Evolutionary conservation across 1,140 invertebrate species (phyloP).

Genomic region (Drosophila sulfurigaster): DNA sequence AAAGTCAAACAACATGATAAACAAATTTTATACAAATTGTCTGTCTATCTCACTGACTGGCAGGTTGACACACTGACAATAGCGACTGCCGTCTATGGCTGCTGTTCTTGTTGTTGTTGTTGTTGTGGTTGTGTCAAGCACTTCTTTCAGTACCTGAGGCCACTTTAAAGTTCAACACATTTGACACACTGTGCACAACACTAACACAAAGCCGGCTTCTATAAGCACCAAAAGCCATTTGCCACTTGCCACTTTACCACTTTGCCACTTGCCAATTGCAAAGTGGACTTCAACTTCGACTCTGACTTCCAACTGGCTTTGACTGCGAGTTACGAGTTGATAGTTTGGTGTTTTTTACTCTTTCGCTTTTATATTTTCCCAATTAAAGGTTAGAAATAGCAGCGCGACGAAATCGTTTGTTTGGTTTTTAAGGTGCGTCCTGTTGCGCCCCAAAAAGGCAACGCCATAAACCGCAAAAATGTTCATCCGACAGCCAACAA

Average conservation of each 20-base stretch:
- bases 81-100: conserved; percentile 22
- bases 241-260: conserved; percentile 60
- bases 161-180: conserved; percentile 77
- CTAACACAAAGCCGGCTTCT: conserved; percentile 72
- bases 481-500: conserved; percentile 35
- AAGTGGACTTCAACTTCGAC: conserved; percentile 25
- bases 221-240: conserved; percentile 32
- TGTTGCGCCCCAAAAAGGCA: conserved; percentile 67
- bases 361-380: conserved; percentile 21
- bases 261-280: conserved; percentile 31
- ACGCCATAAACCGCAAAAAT: conserved; percentile 51
- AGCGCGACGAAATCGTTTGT: conserved; percentile 26
- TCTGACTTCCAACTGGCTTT: conserved; percentile 19
- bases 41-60: conserved; percentile 29
- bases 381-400: conserved; percentile 48
- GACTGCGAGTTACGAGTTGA: conserved; percentile 13
- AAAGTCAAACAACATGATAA: conserved; percentile 79
- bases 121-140: conserved; percentile 15
- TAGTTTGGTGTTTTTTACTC: conserved; percentile 13
- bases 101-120: not conserved
- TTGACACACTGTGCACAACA: conserved; percentile 69
- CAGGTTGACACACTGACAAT: conserved; percentile 41
- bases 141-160: conserved; percentile 61
- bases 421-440: conserved; percentile 73
- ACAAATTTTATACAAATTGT: conserved; percentile 59